Evolutionary conservation across 2,888 invertebrate species (phyloP).

Genomic region (Ectemnius lituratus): DNA sequence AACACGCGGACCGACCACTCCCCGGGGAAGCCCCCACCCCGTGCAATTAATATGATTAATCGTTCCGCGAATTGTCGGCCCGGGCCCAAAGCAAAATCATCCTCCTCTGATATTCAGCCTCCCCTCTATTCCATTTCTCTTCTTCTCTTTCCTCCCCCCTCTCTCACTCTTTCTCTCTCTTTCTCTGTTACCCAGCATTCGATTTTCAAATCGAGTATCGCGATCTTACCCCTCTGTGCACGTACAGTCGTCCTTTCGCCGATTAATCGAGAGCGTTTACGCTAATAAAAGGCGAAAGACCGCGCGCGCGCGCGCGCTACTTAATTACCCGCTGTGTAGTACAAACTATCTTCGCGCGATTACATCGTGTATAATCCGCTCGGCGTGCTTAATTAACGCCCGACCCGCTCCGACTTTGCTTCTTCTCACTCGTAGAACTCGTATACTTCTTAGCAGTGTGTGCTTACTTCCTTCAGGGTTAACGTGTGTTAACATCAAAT

Average conservation of each 20-base stretch:
- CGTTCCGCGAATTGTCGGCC: slow-evolving; percentile 70
- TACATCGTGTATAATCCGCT: background rate
- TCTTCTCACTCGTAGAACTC: background rate
- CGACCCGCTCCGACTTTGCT: background rate
- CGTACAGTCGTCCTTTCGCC: background rate
- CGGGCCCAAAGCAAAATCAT: slow-evolving; percentile 34
- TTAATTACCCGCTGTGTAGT: slow-evolving; percentile 8
- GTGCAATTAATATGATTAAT: slow-evolving; percentile 76
- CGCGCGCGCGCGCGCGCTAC: background rate
- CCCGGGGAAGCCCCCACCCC: slow-evolving; percentile 38
- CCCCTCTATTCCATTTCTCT: no score
- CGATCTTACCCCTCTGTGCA: no score
- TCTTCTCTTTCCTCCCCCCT: no score
- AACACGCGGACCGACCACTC: no score
- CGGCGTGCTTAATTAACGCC: background rate
- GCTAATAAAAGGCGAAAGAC: slow-evolving; percentile 1
- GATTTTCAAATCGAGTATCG: no score
- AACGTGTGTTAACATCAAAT: no score
- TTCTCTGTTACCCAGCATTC: no score
- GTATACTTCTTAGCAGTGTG: no score
- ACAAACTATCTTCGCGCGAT: slow-evolving; percentile 7
- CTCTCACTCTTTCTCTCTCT: no score
- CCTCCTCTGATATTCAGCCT: no score
- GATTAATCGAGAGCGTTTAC: slow-evolving; percentile 6
- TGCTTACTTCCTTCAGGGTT: no score